phyloP scores from a whole-genome alignment of 2,797 vertebrate genomes.

The Manis javanica region DNA sequence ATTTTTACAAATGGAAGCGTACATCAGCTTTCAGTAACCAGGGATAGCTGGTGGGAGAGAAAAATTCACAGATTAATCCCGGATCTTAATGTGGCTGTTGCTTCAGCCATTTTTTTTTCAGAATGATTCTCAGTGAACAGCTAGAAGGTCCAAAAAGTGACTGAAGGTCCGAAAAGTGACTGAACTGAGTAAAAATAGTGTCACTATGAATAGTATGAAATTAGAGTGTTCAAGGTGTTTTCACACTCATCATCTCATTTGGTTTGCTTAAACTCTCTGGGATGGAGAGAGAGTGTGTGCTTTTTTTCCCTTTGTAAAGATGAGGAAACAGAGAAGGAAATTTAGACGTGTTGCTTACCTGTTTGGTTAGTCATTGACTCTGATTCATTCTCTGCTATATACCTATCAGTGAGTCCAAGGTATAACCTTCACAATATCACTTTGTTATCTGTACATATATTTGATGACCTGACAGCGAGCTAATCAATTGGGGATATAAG shows the following conservation, averaged over 20 bases:
- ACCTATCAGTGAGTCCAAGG: neutral
- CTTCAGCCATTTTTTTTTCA: neutral
- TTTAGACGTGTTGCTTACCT: neutral
- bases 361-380: neutral
- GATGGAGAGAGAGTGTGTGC: neutral
- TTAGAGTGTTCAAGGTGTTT: neutral
- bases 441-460: neutral
- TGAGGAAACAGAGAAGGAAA: neutral
- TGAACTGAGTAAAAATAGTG: slow-evolving; percentile 49
- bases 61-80: slow-evolving; percentile 39
- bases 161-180: neutral
- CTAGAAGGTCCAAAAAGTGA: too few species aligned
- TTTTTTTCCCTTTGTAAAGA: neutral
- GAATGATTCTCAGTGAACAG: neutral
- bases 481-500: neutral
- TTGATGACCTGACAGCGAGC: neutral
- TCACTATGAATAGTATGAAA: slow-evolving; percentile 62
- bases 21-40: slow-evolving; percentile 65
- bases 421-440: neutral
- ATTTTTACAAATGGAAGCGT: slow-evolving; percentile 69
- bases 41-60: neutral
- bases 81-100: neutral
- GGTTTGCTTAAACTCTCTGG: neutral
- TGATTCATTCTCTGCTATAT: neutral
- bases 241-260: slow-evolving; percentile 45